Conservation (phyloP, 2,888 invertebrate genomes). For the Adelognathus sp. region DNA sequence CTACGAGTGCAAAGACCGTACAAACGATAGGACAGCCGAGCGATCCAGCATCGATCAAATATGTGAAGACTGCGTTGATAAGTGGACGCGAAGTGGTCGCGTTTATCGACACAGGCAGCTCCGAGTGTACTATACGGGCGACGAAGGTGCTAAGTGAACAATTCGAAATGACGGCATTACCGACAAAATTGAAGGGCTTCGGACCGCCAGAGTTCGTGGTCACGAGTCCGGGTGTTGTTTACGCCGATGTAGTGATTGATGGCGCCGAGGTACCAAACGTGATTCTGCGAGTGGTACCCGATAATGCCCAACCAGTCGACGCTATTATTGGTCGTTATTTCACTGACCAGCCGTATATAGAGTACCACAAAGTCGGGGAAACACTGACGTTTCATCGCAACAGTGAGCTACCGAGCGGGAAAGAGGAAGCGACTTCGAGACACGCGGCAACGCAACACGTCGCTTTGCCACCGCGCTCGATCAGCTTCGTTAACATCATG, state of each 20-base stretch:
- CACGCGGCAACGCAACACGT: neutral
- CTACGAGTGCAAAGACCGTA: neutral
- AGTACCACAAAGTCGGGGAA: neutral
- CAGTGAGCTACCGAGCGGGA: neutral
- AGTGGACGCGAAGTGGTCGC: constrained; percentile 1
- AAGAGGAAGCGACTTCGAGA: neutral
- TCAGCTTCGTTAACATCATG: neutral
- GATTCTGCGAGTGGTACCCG: neutral
- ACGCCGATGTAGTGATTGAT: neutral
- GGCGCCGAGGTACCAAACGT: neutral
- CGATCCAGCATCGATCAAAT: constrained; percentile 16
- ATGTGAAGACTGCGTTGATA: constrained; percentile 26
- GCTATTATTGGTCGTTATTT: neutral
- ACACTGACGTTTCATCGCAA: neutral
- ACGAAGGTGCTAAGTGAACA: neutral
- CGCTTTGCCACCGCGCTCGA: neutral
- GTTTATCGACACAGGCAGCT: constrained; percentile 45
- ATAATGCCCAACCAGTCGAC: neutral
- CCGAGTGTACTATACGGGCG: constrained; percentile 36
- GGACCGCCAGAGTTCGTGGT: neutral
- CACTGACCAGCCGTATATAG: neutral
- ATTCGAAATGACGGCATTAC: neutral
- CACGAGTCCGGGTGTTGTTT: neutral
- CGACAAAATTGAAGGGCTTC: neutral
- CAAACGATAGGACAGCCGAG: neutral